phyloP scores from a whole-genome alignment of 2,888 invertebrate species.

The Anthophora plumipes region DNA sequence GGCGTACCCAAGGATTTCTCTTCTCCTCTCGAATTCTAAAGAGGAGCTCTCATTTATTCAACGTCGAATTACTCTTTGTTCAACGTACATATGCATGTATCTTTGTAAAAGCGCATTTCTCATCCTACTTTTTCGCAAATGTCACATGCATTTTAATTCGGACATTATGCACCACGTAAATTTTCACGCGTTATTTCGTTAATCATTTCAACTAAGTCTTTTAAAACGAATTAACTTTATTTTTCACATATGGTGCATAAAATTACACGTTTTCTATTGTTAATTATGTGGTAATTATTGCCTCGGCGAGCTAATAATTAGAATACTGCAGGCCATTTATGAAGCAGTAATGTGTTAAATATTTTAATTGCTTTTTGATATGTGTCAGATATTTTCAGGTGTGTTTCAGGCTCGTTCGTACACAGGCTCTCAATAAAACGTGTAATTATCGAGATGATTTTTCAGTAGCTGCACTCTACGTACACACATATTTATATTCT shows the following conservation, averaged over 20 bases:
- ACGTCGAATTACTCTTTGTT: neutral
- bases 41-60: neutral
- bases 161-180: too few species aligned
- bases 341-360: neutral
- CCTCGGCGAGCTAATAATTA: neutral
- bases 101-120: neutral
- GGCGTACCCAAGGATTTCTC: slow-evolving; percentile 6
- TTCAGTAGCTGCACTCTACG: too few species aligned
- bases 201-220: too few species aligned
- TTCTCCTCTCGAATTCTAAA: neutral
- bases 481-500: too few species aligned
- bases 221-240: neutral
- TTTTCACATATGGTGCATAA: neutral
- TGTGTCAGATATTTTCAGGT: neutral
- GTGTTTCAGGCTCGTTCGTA: neutral
- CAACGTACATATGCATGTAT: neutral
- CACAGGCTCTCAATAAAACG: neutral
- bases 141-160: too few species aligned
- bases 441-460: neutral
- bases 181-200: too few species aligned
- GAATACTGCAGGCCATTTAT: neutral
- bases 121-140: too few species aligned
- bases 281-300: neutral
- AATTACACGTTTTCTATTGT: neutral
- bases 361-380: neutral